These are phyloP conservation scores for Trinorchestia longiramus DNA, from an alignment of 1,140 invertebrate species.

Conservation along the genomic window DNA sequence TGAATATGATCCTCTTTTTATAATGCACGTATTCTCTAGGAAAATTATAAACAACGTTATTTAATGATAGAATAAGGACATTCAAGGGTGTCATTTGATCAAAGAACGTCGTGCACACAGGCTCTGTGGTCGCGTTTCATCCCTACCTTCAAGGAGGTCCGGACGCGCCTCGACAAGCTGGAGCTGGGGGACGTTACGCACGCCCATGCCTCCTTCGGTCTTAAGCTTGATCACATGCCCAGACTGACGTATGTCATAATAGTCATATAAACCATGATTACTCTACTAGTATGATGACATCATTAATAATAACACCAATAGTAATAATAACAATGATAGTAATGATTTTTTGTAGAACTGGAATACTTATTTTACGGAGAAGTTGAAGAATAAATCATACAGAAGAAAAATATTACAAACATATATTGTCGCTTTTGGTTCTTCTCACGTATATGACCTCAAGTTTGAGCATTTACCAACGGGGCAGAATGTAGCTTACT, in stretches of 20 bases:
- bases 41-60: not conserved
- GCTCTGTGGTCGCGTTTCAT: not conserved
- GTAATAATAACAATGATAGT: no score
- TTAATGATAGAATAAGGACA: not conserved
- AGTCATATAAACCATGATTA: no score
- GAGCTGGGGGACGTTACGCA: not conserved
- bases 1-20: not conserved
- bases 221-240: not conserved
- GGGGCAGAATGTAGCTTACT: no score
- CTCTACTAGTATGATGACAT: no score
- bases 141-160: not conserved
- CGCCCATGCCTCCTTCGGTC: not conserved
- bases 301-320: no score
- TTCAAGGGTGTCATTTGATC: not conserved
- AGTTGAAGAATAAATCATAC: not conserved
- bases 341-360: no score
- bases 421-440: no score
- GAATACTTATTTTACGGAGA: not conserved
- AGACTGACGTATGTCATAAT: not conserved
- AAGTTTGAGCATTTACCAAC: no score
- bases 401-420: not conserved
- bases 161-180: not conserved
- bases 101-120: not conserved
- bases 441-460: no score
- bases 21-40: not conserved